Evolutionary conservation across 1,140 invertebrate genomes (phyloP).

Genomic region (Neomicropteryx cornuta): DNA sequence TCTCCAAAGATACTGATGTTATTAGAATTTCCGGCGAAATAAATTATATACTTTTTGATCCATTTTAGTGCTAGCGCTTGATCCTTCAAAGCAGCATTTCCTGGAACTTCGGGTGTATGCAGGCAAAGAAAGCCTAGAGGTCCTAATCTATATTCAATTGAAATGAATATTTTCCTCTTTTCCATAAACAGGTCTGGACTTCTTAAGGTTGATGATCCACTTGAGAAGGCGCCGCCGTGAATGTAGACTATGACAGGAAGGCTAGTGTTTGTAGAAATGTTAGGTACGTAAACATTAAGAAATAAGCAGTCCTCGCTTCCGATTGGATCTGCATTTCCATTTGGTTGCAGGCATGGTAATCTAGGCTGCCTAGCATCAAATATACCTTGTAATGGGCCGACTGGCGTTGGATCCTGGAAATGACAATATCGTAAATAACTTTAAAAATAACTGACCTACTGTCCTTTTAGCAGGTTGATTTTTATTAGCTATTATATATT

Average conservation of each 20-base stretch:
- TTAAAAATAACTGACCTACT: neutral
- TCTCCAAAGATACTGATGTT: conserved; percentile 51
- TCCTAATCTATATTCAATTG: conserved; percentile 29
- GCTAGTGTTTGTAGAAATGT: conserved; percentile 11
- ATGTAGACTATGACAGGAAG: conserved; percentile 29
- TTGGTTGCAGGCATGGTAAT: conserved; percentile 25
- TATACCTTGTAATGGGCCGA: conserved; percentile 31
- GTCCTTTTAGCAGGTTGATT: neutral
- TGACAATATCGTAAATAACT: conserved; percentile 12
- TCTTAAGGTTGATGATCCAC: conserved; percentile 21
- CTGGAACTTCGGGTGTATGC: conserved; percentile 24
- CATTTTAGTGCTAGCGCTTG: conserved; percentile 54
- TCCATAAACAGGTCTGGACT: conserved; percentile 20
- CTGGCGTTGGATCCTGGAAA: conserved; percentile 36
- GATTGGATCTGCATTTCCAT: conserved; percentile 10
- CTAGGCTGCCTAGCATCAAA: conserved; percentile 31
- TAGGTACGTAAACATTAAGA: conserved; percentile 23
- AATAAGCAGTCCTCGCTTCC: conserved; percentile 22
- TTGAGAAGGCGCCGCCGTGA: conserved; percentile 21
- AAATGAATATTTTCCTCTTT: conserved; percentile 21
- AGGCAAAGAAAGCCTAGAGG: conserved; percentile 26
- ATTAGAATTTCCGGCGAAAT: conserved; percentile 57
- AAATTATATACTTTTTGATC: conserved; percentile 50
- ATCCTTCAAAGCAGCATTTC: conserved; percentile 58
- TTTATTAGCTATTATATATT: too few relatives aligned